Conservation (phyloP, 2,113 vertebrate genomes). For the Parus major region DNA sequence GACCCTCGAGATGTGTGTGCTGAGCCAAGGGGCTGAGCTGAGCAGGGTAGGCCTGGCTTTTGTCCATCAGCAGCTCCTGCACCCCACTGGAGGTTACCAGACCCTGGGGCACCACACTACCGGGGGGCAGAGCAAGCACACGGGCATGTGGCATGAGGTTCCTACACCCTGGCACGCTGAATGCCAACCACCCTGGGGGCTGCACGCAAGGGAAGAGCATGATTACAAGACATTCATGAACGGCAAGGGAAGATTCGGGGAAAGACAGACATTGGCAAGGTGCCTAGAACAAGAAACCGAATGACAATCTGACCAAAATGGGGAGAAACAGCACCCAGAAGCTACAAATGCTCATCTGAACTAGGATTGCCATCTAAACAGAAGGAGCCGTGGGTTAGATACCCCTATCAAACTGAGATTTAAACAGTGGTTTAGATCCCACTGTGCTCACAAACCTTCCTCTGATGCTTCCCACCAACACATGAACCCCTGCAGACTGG, state of each 20-base stretch:
- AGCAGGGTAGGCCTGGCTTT: background rate
- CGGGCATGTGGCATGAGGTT: rapidly evolving
- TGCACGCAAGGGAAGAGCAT: rapidly evolving
- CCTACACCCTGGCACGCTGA: rapidly evolving
- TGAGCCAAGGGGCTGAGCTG: background rate
- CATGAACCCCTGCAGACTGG: background rate
- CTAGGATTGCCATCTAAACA: background rate
- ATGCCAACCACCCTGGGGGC: background rate
- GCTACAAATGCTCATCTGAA: background rate
- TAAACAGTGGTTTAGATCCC: background rate
- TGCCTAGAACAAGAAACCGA: background rate
- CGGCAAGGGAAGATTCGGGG: background rate
- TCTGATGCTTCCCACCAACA: background rate
- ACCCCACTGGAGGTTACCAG: rapidly evolving
- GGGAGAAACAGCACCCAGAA: background rate
- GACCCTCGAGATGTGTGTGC: rapidly evolving
- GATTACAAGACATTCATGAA: background rate
- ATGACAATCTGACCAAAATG: background rate
- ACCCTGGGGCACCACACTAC: background rate
- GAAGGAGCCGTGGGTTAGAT: background rate
- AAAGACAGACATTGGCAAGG: background rate
- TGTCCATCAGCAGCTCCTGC: background rate
- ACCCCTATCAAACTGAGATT: background rate
- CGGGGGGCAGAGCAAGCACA: background rate
- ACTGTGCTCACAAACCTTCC: background rate